Evolutionary conservation across 2,888 invertebrate species (phyloP).

Genomic region (Erpobdella octoculata): DNA sequence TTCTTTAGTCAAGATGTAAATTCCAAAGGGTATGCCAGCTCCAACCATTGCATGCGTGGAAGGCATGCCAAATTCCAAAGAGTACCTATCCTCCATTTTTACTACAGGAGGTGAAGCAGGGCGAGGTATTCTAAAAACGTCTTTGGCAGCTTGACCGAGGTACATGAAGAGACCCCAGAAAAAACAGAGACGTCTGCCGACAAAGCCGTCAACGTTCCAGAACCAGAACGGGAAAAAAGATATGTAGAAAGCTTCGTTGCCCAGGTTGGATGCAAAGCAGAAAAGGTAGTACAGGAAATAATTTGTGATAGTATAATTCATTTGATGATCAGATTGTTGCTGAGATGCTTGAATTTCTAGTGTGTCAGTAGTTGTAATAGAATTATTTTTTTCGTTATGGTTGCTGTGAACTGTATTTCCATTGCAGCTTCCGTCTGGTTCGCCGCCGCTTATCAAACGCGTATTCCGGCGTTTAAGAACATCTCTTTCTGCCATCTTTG

Average conservation of each 20-base stretch:
- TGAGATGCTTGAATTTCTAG: too few species aligned
- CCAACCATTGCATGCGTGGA: constrained; percentile 89
- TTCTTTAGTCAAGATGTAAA: constrained; percentile 70
- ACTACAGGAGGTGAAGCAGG: constrained; percentile 74
- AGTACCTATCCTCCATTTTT: constrained; percentile 75
- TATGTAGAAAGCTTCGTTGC: constrained; percentile 82
- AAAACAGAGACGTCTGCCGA: constrained; percentile 66
- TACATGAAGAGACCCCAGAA: constrained; percentile 50
- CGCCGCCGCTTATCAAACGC: too few species aligned
- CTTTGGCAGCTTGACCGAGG: constrained; percentile 70
- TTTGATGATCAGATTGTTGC: not conserved
- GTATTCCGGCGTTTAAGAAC: not conserved
- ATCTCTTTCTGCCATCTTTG: not conserved
- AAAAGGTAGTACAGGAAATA: constrained; percentile 73
- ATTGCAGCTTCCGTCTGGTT: too few species aligned
- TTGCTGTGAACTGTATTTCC: not conserved
- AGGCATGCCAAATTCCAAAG: constrained; percentile 86
- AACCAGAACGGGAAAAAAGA: constrained; percentile 87
- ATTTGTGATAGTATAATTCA: constrained; percentile 30
- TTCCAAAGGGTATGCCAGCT: constrained; percentile 76
- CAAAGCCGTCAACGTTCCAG: constrained; percentile 83
- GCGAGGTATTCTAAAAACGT: constrained; percentile 69
- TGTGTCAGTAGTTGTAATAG: not conserved
- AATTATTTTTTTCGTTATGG: not conserved
- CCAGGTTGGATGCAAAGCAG: constrained; percentile 73